Percentiles rank a stretch among this genome's conserved stretches.
phyloP scores from a whole-genome alignment of 1,140 invertebrate genomes.

The Aphelinus atriplicis region DNA sequence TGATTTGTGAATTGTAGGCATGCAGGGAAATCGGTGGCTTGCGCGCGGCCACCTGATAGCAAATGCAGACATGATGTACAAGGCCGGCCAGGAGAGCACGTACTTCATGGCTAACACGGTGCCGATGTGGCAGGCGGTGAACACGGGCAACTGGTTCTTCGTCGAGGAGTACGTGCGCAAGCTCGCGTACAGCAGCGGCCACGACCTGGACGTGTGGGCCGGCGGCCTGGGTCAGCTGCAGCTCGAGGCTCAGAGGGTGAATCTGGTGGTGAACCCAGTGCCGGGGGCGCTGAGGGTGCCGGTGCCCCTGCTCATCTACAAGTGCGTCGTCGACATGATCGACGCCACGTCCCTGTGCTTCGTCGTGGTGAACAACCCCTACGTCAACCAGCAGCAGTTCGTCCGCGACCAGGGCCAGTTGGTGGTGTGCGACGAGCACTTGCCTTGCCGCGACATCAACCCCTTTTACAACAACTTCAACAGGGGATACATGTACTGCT shows the following conservation, averaged over 20 bases:
- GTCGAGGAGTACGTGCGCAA: conserved; percentile 63
- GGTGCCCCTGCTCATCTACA: conserved; percentile 67
- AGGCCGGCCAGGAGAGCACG: conserved; percentile 70
- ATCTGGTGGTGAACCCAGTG: too few species aligned
- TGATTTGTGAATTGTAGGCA: too few species aligned
- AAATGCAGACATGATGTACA: conserved; percentile 74
- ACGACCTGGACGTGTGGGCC: conserved; percentile 64
- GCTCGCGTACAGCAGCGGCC: conserved; percentile 44
- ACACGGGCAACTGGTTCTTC: conserved; percentile 70
- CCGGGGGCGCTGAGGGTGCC: not conserved
- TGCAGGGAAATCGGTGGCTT: conserved; percentile 49
- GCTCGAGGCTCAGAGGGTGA: conserved; percentile 3
- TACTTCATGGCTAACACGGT: conserved; percentile 74
- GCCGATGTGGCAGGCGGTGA: conserved; percentile 38
- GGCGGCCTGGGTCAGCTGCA: conserved; percentile 60
- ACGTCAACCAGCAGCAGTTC: conserved; percentile 46
- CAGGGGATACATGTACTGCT: conserved; percentile 28
- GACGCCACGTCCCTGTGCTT: conserved; percentile 66
- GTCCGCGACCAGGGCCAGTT: not conserved
- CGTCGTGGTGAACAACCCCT: conserved; percentile 72
- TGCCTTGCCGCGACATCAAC: not conserved
- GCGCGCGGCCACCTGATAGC: conserved; percentile 75
- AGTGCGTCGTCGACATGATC: conserved; percentile 67
- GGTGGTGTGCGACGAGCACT: not conserved
- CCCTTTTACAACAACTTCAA: not conserved